These are phyloP conservation scores for Drosophila infuscata DNA, from an alignment of 2,888 invertebrate genomes.

Conservation along the genomic window DNA sequence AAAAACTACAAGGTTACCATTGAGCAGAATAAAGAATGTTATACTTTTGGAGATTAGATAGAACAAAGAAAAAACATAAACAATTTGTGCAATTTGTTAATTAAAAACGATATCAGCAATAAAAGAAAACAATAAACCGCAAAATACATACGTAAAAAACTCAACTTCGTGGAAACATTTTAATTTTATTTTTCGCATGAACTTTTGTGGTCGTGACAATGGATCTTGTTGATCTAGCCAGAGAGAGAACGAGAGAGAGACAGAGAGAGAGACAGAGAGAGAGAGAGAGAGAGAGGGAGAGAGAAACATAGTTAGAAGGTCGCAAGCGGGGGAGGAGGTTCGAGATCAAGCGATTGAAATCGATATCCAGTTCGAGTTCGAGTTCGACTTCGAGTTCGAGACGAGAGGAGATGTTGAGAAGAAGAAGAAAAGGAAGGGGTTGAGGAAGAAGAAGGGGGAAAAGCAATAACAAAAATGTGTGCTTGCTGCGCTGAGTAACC, in stretches of 20 bases:
- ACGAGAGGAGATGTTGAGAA: background rate
- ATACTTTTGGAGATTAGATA: conserved; percentile 40
- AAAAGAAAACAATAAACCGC: conserved; percentile 18
- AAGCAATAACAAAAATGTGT: conserved; percentile 2
- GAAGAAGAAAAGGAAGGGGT: background rate
- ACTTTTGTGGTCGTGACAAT: conserved; percentile 73
- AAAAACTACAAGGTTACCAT: conserved; percentile 1
- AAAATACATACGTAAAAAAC: conserved; percentile 23
- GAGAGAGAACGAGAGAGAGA: background rate
- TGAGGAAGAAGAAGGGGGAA: background rate
- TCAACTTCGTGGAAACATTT: conserved; percentile 24
- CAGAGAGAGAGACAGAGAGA: background rate
- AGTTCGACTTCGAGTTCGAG: background rate
- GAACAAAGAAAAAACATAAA: background rate
- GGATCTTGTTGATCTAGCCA: conserved; percentile 52
- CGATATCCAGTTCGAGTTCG: conserved; percentile 28
- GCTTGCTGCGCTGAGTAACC: conserved; percentile 46
- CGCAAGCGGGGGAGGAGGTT: conserved; percentile 1
- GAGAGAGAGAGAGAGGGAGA: background rate
- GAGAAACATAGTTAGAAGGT: no score
- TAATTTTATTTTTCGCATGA: conserved; percentile 47
- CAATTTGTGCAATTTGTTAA: conserved; percentile 36
- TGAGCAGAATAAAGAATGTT: conserved; percentile 17
- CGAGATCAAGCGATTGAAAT: conserved; percentile 40
- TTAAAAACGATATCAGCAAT: conserved; percentile 34